Base-by-base conservation (phyloP, 2,113 vertebrate species). In the Myodes glareolus region DNA sequence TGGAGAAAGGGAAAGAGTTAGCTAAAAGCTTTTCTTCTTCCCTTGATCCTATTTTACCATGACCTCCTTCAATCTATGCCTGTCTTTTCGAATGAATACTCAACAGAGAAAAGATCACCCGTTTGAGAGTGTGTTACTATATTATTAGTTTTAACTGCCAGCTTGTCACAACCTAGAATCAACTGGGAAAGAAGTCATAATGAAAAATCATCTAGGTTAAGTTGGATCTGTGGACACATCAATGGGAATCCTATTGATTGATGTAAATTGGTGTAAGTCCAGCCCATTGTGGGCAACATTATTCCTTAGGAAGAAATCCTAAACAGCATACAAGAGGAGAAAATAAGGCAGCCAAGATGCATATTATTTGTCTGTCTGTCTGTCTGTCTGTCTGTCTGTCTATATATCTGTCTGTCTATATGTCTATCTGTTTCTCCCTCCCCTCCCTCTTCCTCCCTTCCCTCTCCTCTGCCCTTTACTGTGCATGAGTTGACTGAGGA, bases 371-470 rank as follows among this genome's bases (percentile, higher is more conserved):
- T 39, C n/a, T 73, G 5, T 52, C 45, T 78, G 27, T 77, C 2
- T 45, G 29, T 29, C 39, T 76, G 2, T 45, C 21, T 42, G 4
- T 42, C n/a, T 73, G 14, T 77, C 42, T 76, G 9, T 42, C 7
- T 80, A 0, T 17, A 11, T 45, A 0, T 27, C 21, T 29, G 0
- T 76, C 2, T 45, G 0, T 27, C 25, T 29, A 1, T 47, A 25
- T 50, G 5, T 50, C 27, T 47, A 0, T 76, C 5, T 77, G 10
- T 47, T 27, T 77, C 27, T 77, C 4, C 27, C 42, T 77, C 5
- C 2, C 27, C 45, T 31, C 14, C 31, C 13, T 77, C 14, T 55
- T 7, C 31, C 76, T 78, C 14, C 16, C 25, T 50, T 27, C 7
- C 47, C 36, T 33, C 10, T 1, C 33, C 47, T 55, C 77, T 58